Percentiles rank a stretch among this genome's conserved stretches.
Conservation (phyloP, 2,888 invertebrate species). For the Carcina quercana region DNA sequence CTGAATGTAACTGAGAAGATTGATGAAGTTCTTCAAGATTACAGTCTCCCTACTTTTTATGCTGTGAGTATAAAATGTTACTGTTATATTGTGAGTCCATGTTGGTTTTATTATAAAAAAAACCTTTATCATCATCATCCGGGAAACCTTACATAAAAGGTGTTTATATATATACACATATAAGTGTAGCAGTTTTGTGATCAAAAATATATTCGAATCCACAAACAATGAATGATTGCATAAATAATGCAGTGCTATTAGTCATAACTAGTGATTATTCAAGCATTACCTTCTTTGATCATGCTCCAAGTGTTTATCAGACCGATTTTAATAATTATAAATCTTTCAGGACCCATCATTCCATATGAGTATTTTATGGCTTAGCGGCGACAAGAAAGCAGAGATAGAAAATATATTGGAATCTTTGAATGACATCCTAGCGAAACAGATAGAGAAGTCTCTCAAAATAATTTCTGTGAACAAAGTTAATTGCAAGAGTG, state of each 20-base stretch:
- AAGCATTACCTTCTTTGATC: too few relatives aligned
- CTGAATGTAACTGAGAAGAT: constrained; percentile 73
- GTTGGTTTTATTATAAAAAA: too few relatives aligned
- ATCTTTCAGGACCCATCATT: constrained; percentile 84
- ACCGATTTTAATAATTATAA: too few relatives aligned
- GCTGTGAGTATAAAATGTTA: constrained; percentile 75
- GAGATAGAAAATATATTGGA: constrained; percentile 61
- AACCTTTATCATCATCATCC: too few relatives aligned
- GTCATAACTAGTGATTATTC: too few relatives aligned
- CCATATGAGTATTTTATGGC: constrained; percentile 90
- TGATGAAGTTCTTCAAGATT: constrained; percentile 82
- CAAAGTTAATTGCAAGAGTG: constrained; percentile 80
- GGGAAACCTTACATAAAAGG: too few relatives aligned
- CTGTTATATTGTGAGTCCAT: not conserved
- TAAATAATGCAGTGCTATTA: too few relatives aligned
- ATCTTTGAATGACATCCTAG: constrained; percentile 56
- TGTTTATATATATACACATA: too few relatives aligned
- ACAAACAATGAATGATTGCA: too few relatives aligned
- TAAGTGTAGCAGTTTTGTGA: too few relatives aligned
- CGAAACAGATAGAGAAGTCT: constrained; percentile 38
- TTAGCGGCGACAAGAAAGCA: constrained; percentile 77
- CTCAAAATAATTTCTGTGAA: constrained; percentile 66
- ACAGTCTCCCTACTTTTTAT: constrained; percentile 85
- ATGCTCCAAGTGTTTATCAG: too few relatives aligned
- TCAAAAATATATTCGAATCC: too few relatives aligned